Conservation (phyloP, 1,140 invertebrate genomes). For the Paracyclopina nana region DNA sequence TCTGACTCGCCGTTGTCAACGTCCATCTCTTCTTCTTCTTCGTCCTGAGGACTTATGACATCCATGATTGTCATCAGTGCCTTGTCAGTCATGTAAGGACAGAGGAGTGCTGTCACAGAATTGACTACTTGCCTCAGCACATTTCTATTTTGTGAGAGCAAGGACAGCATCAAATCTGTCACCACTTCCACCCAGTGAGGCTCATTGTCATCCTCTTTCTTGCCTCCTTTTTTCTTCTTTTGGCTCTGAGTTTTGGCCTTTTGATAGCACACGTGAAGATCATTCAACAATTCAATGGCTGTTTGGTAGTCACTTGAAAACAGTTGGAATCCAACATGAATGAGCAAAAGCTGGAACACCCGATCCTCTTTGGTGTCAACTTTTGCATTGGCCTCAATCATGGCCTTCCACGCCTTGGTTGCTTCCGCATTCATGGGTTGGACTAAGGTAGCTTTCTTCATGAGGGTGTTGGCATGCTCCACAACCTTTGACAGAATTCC, state of each 20-base stretch:
- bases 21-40: conserved; percentile 25
- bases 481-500: conserved; percentile 11
- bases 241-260: conserved; percentile 32
- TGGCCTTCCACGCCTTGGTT: conserved; percentile 32
- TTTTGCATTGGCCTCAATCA: conserved; percentile 31
- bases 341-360: conserved; percentile 33
- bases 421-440: conserved; percentile 27
- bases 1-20: conserved; percentile 22
- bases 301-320: conserved; percentile 44
- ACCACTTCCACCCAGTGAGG: conserved; percentile 56
- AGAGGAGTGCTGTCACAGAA: conserved; percentile 47
- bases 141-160: conserved; percentile 44
- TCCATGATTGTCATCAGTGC: conserved; percentile 48
- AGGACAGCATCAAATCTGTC: conserved; percentile 47
- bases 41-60: conserved; percentile 25
- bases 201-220: conserved; percentile 29
- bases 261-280: conserved; percentile 44
- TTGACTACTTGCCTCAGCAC: conserved; percentile 42
- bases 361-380: conserved; percentile 23
- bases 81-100: conserved; percentile 40
- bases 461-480: conserved; percentile 32
- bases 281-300: conserved; percentile 34
- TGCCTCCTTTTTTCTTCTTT: conserved; percentile 24
- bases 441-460: conserved; percentile 25
- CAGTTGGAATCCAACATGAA: conserved; percentile 47